A percentile compares a stretch with the other conserved stretches of the same genome.
These are phyloP conservation scores for Volucella zonaria DNA, from an alignment of 2,888 invertebrate species.

Conservation along the genomic window DNA sequence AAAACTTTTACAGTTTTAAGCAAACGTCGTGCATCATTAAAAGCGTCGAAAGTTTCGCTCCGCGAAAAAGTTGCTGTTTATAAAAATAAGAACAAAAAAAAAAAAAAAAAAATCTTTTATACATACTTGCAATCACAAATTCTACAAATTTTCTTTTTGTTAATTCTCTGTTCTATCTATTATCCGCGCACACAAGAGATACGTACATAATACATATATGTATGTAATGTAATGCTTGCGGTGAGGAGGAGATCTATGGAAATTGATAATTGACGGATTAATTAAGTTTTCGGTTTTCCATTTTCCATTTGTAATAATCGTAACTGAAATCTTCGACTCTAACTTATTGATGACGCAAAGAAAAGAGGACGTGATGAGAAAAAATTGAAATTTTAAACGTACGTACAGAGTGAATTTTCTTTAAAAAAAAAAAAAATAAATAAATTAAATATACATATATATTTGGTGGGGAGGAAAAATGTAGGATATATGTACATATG, in stretches of 20 bases:
- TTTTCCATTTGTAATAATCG: conserved; percentile 25
- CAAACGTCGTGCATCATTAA: conserved; percentile 78
- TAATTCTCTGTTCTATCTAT: conserved; percentile 32
- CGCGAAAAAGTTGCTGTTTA: conserved; percentile 74
- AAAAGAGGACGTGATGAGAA: conserved; percentile 40
- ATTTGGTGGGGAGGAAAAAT: too few relatives aligned
- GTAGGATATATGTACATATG: too few relatives aligned
- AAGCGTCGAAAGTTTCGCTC: conserved; percentile 77
- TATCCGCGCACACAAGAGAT: conserved; percentile 33
- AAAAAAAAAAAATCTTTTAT: not conserved
- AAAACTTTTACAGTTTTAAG: conserved; percentile 76
- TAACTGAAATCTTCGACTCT: conserved; percentile 20
- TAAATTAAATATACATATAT: too few relatives aligned
- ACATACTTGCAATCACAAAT: conserved; percentile 64
- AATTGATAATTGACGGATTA: conserved; percentile 13
- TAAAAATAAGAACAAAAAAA: conserved; percentile 20
- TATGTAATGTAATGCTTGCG: conserved; percentile 38
- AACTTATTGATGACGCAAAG: conserved; percentile 63
- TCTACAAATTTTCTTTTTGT: conserved; percentile 37
- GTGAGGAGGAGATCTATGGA: conserved; percentile 31
- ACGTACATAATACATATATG: not conserved
- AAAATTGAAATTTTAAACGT: conserved; percentile 47
- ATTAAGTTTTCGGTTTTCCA: too few relatives aligned
- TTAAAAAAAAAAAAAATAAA: not conserved
- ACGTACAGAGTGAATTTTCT: conserved; percentile 36